Percentiles rank a stretch among this genome's conserved stretches.
Evolutionary conservation across 2,113 vertebrate genomes (phyloP).

Genomic region (Syrrhaptes paradoxus): DNA sequence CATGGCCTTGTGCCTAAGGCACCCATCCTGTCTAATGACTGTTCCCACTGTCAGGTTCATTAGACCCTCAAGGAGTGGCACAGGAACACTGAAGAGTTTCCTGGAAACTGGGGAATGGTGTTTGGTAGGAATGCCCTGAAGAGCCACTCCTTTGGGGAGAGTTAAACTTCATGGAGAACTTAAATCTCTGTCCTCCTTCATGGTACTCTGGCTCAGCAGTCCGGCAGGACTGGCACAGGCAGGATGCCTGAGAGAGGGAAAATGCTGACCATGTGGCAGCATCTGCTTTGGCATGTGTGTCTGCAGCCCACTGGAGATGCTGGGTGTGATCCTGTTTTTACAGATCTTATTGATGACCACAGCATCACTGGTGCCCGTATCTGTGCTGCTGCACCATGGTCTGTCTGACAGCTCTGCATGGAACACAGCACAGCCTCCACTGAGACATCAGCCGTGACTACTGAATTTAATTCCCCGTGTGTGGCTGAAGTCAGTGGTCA

Average conservation of each 20-base stretch:
- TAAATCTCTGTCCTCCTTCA: not conserved
- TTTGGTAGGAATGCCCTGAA: not conserved
- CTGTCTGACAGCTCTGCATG: not conserved
- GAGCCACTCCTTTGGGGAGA: not conserved
- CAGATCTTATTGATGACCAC: not conserved
- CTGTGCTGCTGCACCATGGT: not conserved
- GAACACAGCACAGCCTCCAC: fast-evolving
- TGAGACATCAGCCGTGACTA: fast-evolving
- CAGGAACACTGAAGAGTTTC: not conserved
- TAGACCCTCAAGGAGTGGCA: not conserved
- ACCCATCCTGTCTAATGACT: not conserved
- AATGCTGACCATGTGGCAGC: not conserved
- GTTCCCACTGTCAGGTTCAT: not conserved
- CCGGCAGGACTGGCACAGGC: not conserved
- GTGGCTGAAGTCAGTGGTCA: not conserved
- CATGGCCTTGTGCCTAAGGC: not conserved
- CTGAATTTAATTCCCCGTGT: not conserved
- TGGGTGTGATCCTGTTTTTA: not conserved
- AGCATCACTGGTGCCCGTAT: not conserved
- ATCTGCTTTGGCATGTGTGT: not conserved
- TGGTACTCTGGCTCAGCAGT: not conserved
- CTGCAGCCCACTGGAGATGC: not conserved
- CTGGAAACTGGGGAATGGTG: not conserved
- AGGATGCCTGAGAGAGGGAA: not conserved
- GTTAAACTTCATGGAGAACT: too few species aligned